Evolutionary conservation across 2,113 vertebrate genomes (phyloP), one percentile per base, ranked within the genome.

Genomic region (Phaethornis superciliosus): DNA sequence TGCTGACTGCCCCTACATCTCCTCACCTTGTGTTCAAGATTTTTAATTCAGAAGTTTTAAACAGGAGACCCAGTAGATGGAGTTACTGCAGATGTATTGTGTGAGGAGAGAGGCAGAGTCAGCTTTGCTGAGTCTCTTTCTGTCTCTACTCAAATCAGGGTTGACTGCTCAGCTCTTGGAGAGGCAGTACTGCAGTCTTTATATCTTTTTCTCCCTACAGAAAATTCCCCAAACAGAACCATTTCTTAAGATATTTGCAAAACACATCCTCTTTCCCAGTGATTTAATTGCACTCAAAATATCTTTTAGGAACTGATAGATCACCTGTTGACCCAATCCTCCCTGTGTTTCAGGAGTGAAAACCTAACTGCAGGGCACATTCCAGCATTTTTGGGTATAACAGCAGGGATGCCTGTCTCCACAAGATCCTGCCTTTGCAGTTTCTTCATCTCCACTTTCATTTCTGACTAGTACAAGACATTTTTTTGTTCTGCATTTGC

Each of bases 401-500:
- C 68, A 79, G 40, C 74, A 85, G 49, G 62, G 28, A n/a, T 58
- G 64, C 11, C n/a, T 94, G 5, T 59, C 70, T 84, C 76, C 54
- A 72, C 54, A 85, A 46, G 46, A 91, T 68, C 21, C 19, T 35
- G 14, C 9, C 35, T 88, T 91, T 72, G 6, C 52, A 14, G 7
- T 80, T 93, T 89, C 59, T 67, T 80, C 35, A 89, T 94, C 81
- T 85, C 72, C n/a, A 2, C 49, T 80, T 78, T 64, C 19, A 37
- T 85, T 95, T 93, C 44, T 71, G 54, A 82, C 13, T 76, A 42
- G 30, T 55, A 82, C 47, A 88, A 76, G 78, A 59, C 37, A 55
- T 24, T 63, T 91, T 74, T 85, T 82, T 91, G 13, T 89, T 89
- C 85, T 82, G n/a, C 26, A 62, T 94, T 88, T 89, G 40, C 40